Evolutionary conservation across 2,113 vertebrate species (phyloP).

Genomic region (Panthera tigris): DNA sequence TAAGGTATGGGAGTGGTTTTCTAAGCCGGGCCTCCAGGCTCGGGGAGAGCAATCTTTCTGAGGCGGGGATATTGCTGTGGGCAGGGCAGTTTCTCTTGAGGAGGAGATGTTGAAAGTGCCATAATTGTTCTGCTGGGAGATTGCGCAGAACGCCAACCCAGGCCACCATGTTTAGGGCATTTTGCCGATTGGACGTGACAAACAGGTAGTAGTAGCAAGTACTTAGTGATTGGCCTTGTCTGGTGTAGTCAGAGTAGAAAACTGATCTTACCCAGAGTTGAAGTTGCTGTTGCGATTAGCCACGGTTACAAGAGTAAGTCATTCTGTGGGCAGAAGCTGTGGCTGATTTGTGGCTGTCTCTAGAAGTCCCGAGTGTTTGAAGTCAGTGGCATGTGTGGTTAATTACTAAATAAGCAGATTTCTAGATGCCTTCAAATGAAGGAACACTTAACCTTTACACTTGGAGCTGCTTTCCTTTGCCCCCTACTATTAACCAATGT

Average conservation of each 20-base stretch:
- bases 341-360: conserved; percentile 1
- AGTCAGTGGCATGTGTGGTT: background rate
- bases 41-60: background rate
- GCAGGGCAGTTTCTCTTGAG: background rate
- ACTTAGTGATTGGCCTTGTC: background rate
- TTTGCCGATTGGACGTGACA: background rate
- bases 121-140: background rate
- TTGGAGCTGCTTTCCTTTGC: background rate
- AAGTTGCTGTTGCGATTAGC: background rate
- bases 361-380: background rate
- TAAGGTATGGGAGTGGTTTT: background rate
- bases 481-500: background rate
- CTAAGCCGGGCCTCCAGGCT: background rate
- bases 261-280: background rate
- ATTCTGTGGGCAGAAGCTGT: background rate
- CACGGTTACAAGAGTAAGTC: background rate
- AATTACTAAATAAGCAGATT: background rate
- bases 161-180: accelerated
- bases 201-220: background rate
- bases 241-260: background rate
- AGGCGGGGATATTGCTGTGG: too few species aligned
- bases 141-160: background rate
- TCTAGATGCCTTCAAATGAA: conserved; percentile 1
- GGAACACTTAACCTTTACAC: background rate
- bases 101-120: background rate